Base-by-base conservation (phyloP, 2,113 vertebrate species). In the Octodon degus region DNA sequence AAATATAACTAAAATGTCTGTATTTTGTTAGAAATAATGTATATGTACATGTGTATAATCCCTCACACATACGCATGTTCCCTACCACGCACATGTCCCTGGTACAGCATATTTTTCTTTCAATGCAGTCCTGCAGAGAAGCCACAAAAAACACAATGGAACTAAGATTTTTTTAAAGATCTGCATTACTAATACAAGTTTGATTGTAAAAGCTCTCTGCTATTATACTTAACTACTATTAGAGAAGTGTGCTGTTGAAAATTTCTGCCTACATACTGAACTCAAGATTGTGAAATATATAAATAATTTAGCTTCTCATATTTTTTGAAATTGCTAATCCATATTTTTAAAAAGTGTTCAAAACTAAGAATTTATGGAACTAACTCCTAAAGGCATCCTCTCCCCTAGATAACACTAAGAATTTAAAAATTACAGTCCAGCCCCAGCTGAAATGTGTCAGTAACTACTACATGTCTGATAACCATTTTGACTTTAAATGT, bases 401-500 rank as follows among this genome's bases (percentile, higher is more conserved):
- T 85, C 81, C 43, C 55, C 2, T 87, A 77, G 25, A 25, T 90
- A 88, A 85, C 3, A 55, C 1, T 24, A 19, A 84, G 76, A 86
- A 30, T 85, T 27, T 58, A 58, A 85, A 86, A 2, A 87, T 1
- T 0, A 2, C 43, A 67, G 47, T 30, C 1, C 6, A 91, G 20
- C 20, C 19, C 12, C 37, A 91, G 85, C 27, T 70, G 87, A 89
- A 87, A 62, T 65, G 53, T 16, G 0, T 37, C 40, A 70, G 74
- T 50, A 50, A 34, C 70, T 17, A 13, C 77, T 19, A 13, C 14
- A 1, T 11, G 8, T 30, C 17, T 22, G 11, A 47, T 68, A 80
- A 74, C 55, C 14, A 55, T 50, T 34, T 79, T 53, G 40, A 9
- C n/a, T 94, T 85, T 76, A 92, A 79, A 89, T 86, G 67, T 92